Evolutionary conservation across 2,113 vertebrate species (phyloP), one percentile per base, ranked within the genome.

Genomic region (Scopus umbretta): DNA sequence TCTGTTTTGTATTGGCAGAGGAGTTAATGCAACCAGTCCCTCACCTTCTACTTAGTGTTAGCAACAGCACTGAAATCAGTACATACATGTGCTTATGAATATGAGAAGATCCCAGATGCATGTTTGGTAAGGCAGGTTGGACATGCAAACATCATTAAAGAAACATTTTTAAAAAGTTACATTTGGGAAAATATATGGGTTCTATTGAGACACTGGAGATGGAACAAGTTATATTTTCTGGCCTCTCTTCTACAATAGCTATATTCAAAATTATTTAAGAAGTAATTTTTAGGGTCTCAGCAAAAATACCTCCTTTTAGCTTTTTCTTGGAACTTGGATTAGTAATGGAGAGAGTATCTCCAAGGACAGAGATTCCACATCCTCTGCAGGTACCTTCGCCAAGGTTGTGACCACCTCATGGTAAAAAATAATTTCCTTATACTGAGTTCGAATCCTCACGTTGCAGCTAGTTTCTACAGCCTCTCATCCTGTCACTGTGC

Each of bases 341-440:
- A 74, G 25, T 27, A n/a, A 63, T 26, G 19, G 30, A 78, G 18
- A 50, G 2, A 36, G 34, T 16, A 74, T 23, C 25, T 34, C 45
- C 16, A 38, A 52, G 38, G 13, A 43, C 0, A 1, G 20, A 67
- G 13, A 62, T 52, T n/a, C 27, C 17, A 80, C 40, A 71, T 42
- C 11, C 13, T 72, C 45, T 87, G 17, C 30, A 49, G 58, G 11
- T n/a, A 43, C 4, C 27, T 17, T 13, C 29, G 49, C 32, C 25
- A 76, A 76, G n/a, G 6, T 43, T 80, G 20, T 84, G 52, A 63
- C 10, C 30, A 10, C 26, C 8, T n/a, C 1, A 0, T 4, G 5
- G 15, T 32, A 66, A 80, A 80, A 92, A 90, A 9, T 21, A 53
- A 49, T 58, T 72, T 76, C 15, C 3, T 71, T 80, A 6, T 19